Percentiles rank a stretch among this genome's conserved stretches.
These are phyloP conservation scores for Heliangelus exortis DNA, from an alignment of 2,797 vertebrate species.

Conservation along the genomic window DNA sequence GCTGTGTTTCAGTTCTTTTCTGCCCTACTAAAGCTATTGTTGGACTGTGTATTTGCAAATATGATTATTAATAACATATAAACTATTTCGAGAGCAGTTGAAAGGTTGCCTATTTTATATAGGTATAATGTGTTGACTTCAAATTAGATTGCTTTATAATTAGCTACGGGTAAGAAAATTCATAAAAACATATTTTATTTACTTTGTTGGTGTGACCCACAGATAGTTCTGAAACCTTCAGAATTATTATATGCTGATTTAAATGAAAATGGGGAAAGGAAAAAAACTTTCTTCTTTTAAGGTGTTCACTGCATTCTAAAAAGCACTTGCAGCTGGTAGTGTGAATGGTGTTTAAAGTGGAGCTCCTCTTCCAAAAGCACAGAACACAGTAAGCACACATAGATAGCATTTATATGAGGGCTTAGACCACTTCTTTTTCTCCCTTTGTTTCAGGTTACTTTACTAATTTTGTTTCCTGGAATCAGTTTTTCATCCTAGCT, in stretches of 20 bases:
- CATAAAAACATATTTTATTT: too few species aligned
- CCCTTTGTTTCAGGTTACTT: background rate
- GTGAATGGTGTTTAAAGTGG: background rate
- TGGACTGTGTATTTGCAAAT: background rate
- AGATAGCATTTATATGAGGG: accelerated
- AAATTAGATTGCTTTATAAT: background rate
- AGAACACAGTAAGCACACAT: background rate
- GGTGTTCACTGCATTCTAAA: background rate
- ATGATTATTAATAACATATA: background rate
- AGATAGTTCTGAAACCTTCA: background rate
- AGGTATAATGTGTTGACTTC: background rate
- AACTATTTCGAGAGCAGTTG: background rate
- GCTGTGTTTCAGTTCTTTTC: background rate
- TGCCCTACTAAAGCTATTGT: background rate
- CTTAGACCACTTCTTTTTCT: background rate
- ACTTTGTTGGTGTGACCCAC: background rate
- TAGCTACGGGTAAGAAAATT: background rate
- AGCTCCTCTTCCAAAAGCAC: background rate
- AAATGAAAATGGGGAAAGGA: too few species aligned
- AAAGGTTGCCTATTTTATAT: background rate
- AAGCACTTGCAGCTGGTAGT: background rate
- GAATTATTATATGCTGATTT: background rate
- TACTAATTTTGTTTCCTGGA: background rate
- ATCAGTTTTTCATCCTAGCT: background rate
- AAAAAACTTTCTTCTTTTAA: background rate